Conservation (phyloP, 2,113 vertebrate genomes). For the Brienomyrus brachyistius region DNA sequence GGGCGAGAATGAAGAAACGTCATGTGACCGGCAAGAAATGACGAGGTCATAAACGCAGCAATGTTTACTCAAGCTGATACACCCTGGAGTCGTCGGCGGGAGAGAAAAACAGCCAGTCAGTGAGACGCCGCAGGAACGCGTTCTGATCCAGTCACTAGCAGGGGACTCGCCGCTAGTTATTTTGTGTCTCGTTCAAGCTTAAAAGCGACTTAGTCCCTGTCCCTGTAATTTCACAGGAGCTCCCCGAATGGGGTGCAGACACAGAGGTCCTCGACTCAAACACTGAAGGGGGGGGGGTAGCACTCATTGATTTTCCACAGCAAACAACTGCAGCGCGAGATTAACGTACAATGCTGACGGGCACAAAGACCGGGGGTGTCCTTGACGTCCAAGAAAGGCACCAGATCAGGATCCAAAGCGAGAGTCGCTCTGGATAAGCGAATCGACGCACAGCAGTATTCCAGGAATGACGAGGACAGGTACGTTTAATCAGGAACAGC, state of each 20-base stretch:
- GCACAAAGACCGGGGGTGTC: neutral
- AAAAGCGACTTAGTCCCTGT: neutral
- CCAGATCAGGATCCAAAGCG: neutral
- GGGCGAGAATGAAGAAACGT: neutral
- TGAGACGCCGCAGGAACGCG: neutral
- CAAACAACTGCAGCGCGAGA: neutral
- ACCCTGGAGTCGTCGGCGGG: neutral
- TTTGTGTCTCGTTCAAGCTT: constrained; percentile 6
- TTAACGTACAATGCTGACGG: neutral
- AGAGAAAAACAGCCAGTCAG: neutral
- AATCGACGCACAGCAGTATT: neutral
- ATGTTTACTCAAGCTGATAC: neutral
- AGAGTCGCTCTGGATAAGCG: neutral
- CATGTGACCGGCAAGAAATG: neutral
- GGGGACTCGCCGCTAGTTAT: neutral
- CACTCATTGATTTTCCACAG: neutral
- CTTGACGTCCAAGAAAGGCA: neutral
- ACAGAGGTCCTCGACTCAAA: neutral
- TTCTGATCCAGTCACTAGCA: neutral
- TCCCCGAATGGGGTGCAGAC: neutral
- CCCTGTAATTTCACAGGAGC: neutral
- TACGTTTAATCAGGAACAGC: neutral
- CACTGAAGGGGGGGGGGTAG: neutral
- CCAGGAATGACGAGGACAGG: neutral
- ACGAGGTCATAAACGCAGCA: neutral